These are phyloP conservation scores for Styela plicata DNA, from an alignment of 23 tunicate genomes.

Conservation along the genomic window DNA sequence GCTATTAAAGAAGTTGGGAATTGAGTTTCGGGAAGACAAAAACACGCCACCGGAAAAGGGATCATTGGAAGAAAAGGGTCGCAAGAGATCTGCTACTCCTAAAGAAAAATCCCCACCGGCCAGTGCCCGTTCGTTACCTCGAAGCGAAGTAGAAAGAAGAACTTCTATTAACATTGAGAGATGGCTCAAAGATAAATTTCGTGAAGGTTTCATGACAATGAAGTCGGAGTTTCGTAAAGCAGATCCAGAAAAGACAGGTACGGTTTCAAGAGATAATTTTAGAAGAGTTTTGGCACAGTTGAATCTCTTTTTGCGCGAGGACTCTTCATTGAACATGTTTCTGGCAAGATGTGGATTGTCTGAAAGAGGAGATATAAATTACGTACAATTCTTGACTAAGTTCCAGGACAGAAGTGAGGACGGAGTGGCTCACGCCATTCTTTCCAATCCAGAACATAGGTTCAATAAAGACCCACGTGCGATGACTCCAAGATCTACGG, in stretches of 20 bases:
- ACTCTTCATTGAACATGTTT: conserved; percentile 85
- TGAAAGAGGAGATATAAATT: conserved; percentile 71
- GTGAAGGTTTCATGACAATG: conserved; percentile 94
- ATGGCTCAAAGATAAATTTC: conserved; percentile 88
- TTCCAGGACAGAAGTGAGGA: conserved; percentile 95
- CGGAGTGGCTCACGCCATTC: conserved; percentile 85
- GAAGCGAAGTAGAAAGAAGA: conserved; percentile 70
- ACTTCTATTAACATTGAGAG: conserved; percentile 86
- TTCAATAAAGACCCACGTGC: conserved; percentile 83
- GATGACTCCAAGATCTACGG: conserved; percentile 77
- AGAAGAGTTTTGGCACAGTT: conserved; percentile 87
- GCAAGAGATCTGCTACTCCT: not conserved
- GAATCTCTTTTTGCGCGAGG: conserved; percentile 85
- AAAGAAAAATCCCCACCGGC: conserved; percentile 33
- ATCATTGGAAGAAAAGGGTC: not conserved
- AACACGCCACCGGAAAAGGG: conserved; percentile 40
- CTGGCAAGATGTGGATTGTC: conserved; percentile 79
- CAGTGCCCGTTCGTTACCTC: conserved; percentile 52
- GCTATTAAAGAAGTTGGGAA: conserved; percentile 75
- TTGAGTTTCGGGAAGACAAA: conserved; percentile 72
- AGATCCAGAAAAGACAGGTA: conserved; percentile 60
- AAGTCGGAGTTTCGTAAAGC: conserved; percentile 65
- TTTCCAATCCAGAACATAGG: conserved; percentile 77
- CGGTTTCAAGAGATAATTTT: conserved; percentile 78
- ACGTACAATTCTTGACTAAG: conserved; percentile 67